phyloP scores from a whole-genome alignment of 2,797 vertebrate species.

The Crocodylus rhombifer region DNA sequence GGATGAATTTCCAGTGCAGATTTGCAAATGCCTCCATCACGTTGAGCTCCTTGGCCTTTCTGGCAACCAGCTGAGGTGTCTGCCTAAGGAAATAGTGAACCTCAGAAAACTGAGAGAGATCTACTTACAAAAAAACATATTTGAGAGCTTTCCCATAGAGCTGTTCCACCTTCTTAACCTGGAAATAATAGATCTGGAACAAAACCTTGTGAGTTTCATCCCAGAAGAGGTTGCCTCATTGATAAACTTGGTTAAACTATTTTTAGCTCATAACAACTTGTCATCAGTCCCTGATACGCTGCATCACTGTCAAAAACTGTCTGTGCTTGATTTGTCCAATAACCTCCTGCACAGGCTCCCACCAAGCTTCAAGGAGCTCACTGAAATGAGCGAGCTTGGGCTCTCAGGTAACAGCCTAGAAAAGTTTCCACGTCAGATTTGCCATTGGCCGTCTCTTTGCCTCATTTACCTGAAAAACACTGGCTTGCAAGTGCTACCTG shows the following conservation, averaged over 20 bases:
- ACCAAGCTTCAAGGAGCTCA: constrained; percentile 1
- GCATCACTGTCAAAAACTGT: constrained; percentile 42
- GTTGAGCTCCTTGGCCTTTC: constrained; percentile 77
- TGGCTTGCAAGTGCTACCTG: background rate
- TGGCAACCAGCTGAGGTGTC: constrained; percentile 55
- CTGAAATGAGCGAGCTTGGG: constrained; percentile 18
- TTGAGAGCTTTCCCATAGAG: constrained; percentile 69
- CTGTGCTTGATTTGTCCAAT: constrained; percentile 62
- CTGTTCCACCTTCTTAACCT: constrained; percentile 67
- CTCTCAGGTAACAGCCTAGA: constrained; percentile 61
- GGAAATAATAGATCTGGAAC: constrained; percentile 77
- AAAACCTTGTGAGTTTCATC: constrained; percentile 66
- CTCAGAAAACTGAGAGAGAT: constrained; percentile 77
- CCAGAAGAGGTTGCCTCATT: constrained; percentile 66
- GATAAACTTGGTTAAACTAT: constrained; percentile 69
- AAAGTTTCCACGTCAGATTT: constrained; percentile 52
- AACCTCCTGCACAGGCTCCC: constrained; percentile 61
- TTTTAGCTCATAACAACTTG: constrained; percentile 70
- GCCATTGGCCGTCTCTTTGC: constrained; percentile 24
- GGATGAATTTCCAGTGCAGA: constrained; percentile 47
- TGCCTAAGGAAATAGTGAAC: constrained; percentile 77
- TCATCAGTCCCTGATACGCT: constrained; percentile 65
- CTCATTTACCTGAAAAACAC: constrained; percentile 46
- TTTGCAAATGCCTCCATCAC: constrained; percentile 73
- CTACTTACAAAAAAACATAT: constrained; percentile 74